These are phyloP conservation scores for Syncerus caffer DNA, from an alignment of 2,797 vertebrate genomes.

Conservation along the genomic window DNA sequence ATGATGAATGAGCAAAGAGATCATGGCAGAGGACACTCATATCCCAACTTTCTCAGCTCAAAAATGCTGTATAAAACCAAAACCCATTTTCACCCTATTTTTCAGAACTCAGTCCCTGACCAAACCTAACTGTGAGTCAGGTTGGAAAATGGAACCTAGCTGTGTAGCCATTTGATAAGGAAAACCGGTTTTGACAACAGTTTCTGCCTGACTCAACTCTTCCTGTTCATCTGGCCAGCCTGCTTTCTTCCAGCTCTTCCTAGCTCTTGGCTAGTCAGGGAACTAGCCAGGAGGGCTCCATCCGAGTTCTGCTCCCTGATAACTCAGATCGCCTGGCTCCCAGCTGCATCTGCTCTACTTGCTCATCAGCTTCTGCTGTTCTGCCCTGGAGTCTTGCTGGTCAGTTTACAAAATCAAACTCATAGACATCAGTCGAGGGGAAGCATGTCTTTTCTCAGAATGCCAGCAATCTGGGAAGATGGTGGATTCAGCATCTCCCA, in stretches of 20 bases:
- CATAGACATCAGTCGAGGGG: background rate
- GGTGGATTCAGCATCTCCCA: background rate
- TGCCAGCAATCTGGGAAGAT: background rate
- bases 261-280: background rate
- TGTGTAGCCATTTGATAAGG: background rate
- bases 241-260: background rate
- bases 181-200: background rate
- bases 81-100: background rate
- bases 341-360: background rate
- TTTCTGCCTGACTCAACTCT: background rate
- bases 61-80: background rate
- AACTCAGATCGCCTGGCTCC: background rate
- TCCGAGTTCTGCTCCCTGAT: background rate
- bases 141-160: background rate
- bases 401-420: background rate
- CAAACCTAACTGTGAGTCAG: background rate
- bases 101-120: background rate
- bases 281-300: background rate
- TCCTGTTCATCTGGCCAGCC: background rate
- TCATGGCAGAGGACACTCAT: accelerated
- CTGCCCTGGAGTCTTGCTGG: background rate
- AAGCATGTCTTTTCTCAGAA: background rate
- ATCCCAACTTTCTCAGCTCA: background rate
- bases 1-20: background rate
- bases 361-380: background rate